Evolutionary conservation across 2,888 invertebrate genomes (phyloP).

Genomic region (Ceramica pisi): DNA sequence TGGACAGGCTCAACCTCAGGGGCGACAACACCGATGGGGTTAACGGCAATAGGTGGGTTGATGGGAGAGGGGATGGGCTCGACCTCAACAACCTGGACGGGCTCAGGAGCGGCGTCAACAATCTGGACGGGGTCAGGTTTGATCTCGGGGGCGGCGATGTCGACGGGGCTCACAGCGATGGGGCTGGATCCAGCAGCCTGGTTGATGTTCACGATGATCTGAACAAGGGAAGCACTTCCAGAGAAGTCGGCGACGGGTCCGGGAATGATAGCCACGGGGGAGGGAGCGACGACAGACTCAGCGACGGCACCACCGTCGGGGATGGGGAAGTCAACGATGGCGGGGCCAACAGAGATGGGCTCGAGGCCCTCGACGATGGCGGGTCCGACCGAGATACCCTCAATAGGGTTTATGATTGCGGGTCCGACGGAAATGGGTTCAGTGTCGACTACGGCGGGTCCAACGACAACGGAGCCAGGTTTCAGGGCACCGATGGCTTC

Average conservation of each 20-base stretch:
- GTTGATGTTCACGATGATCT: slow-evolving; percentile 71
- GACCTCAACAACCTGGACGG: slow-evolving; percentile 29
- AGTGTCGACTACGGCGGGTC: slow-evolving; percentile 34
- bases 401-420: not conserved
- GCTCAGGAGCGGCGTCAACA: slow-evolving; percentile 13
- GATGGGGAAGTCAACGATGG: slow-evolving; percentile 54
- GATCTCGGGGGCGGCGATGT: slow-evolving; percentile 57
- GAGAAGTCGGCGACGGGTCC: slow-evolving; percentile 15
- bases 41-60: slow-evolving; percentile 51
- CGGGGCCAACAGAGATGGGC: slow-evolving; percentile 62
- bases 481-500: slow-evolving; percentile 28
- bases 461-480: slow-evolving; percentile 31
- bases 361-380: slow-evolving; percentile 9
- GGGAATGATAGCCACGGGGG: slow-evolving; percentile 35
- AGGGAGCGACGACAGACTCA: slow-evolving; percentile 39
- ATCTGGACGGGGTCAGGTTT: slow-evolving; percentile 35
- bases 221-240: slow-evolving; percentile 63
- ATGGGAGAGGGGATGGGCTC: slow-evolving; percentile 48
- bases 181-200: slow-evolving; percentile 48
- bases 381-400: slow-evolving; percentile 35
- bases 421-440: slow-evolving; percentile 46
- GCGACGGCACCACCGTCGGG: slow-evolving; percentile 44
- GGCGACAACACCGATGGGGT: slow-evolving; percentile 55
- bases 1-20: slow-evolving; percentile 51
- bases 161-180: slow-evolving; percentile 59